Base-by-base conservation (phyloP, 2,888 invertebrate genomes). In the Macaria notata region DNA sequence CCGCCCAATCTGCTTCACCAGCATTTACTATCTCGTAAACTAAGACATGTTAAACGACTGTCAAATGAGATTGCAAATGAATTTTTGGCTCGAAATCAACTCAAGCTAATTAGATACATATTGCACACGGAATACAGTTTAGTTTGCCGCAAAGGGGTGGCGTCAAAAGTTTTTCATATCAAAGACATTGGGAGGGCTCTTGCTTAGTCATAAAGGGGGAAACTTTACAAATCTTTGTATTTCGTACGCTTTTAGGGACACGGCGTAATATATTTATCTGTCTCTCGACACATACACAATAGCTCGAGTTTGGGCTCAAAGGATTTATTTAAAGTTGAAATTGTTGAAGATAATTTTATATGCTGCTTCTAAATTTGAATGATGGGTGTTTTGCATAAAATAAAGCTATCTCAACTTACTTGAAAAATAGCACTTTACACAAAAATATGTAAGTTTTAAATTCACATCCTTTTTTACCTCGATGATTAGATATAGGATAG, bases 211-310 rank as follows among this genome's bases (percentile, higher is more conserved):
- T 89, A 89, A 88, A 88, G 79, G 88, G 88, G 88, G 79, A 86
- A 88, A 90, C 79, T 90, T 91, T 88, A 88, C 86, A 90, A 89
- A 89, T 90, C 85, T 89, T 81, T 76, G 86, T 81, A 90, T 89
- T 88, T 89, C 88, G 84, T 86, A 84, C 85, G 87, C 87, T 89
- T 86, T 86, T 83, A 83, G 84, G 80, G 83, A 81, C 83, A 86
- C 82, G 41, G n/a, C 41, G 82, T 86, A 87, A 90, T 88, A 83
- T 86, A 88, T 89, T 90, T 90, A 90, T 90, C 88, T 83, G 78
- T 83, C 90, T 88, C 87, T 83, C 79, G 86, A 85, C 88, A 90
- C 88, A 83, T 87, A 79, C 81, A 82, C 82, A 87, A 86, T 83
- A 78, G 77, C 81, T 71, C 65, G 79, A 88, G 78, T 85, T 86